Evolutionary conservation across 1,140 invertebrate species (phyloP), one percentile per base, ranked within the genome.

Genomic region (Danaus melanippus): DNA sequence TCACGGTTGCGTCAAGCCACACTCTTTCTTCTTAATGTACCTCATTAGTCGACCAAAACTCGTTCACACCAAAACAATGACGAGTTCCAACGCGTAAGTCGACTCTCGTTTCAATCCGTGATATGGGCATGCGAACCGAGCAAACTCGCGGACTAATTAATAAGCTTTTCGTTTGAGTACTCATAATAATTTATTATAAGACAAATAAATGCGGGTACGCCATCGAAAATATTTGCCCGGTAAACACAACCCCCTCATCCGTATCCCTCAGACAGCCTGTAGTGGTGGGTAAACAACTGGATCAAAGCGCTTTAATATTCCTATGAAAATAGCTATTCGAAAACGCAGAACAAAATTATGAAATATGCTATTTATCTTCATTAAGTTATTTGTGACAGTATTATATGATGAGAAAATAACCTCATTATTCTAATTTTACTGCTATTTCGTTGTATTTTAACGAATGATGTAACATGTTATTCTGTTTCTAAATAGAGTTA

Each of bases 141-240:
- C 42, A 59, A 59, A 60, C 42, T 55, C 48, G 46, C 52, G 46
- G 48, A 54, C 48, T 53, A 47, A 62, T 52, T 50, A 60, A 58
- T 58, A 57, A 59, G 48, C 49, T 42, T 59, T 42, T 62, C 46
- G 52, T 53, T 53, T 56, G 55, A 53, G 59, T 53, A 42, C 58
- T 61, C 60, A 55, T 69, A 65, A 62, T 64, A 64, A 76, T 70
- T 67, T 69, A 74, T 79, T 69, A 78, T 66, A 71, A 73, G 53
- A 66, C 69, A 80, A 83, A 83, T 77, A 79, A 32, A 67, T 68
- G 64, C 52, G 64, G 68, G 69, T 75, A 54, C 58, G 62, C 61
- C 79, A 80, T 79, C 69, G 74, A 76, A 72, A 79, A 79, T 76
- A 77, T 84, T 84, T 80, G 58, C 67, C 61, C 45, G 43, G 73